phyloP scores from a whole-genome alignment of 2,113 vertebrate species.

The Pteropus alecto region DNA sequence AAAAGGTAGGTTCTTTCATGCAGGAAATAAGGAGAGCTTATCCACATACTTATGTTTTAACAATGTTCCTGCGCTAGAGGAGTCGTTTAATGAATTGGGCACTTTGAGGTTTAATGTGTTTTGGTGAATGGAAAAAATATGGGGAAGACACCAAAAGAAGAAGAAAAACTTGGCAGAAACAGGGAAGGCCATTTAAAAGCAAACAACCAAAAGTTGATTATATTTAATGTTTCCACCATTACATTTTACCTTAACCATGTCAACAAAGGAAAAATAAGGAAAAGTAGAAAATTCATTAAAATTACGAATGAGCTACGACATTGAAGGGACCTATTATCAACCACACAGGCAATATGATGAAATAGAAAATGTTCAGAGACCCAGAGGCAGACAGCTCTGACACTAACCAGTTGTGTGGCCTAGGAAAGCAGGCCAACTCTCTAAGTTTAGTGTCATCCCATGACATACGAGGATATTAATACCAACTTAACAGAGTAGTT shows the following conservation, averaged over 20 bases:
- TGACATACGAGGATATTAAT: background rate
- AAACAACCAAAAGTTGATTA: background rate
- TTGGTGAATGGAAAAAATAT: background rate
- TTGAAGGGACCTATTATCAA: background rate
- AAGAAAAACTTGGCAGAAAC: background rate
- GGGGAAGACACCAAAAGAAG: background rate
- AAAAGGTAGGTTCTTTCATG: background rate
- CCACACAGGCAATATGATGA: background rate
- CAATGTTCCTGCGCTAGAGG: background rate
- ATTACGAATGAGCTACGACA: background rate
- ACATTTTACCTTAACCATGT: background rate
- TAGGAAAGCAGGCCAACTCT: background rate
- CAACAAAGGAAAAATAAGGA: background rate
- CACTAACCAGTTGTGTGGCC: background rate
- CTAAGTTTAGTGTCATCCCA: background rate
- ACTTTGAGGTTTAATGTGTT: background rate
- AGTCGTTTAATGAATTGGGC: background rate
- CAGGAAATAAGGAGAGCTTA: background rate
- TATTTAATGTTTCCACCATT: slow-evolving; percentile 7
- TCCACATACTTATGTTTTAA: background rate
- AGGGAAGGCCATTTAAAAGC: background rate
- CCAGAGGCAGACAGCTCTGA: background rate
- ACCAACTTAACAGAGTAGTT: background rate
- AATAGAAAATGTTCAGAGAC: background rate
- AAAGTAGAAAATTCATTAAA: background rate